These are phyloP conservation scores for Hybognathus amarus DNA, from an alignment of 2,797 vertebrate genomes.

Conservation along the genomic window DNA sequence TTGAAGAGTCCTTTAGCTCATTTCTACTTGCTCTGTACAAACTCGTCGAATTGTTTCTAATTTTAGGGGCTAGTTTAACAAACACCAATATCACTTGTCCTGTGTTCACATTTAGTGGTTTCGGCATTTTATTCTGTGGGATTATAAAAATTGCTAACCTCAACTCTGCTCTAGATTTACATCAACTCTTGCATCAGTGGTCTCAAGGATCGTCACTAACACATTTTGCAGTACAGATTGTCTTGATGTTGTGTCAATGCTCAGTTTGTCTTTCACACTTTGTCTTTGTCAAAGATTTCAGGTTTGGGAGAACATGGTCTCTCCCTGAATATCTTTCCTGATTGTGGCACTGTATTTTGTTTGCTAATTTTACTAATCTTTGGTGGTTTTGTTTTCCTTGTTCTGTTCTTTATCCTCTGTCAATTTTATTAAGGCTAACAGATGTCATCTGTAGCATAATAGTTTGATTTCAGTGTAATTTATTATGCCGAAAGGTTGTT, in stretches of 20 bases:
- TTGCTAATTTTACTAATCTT: conserved; percentile 25
- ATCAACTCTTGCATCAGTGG: conserved; percentile 1
- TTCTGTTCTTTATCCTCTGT: conserved; percentile 1
- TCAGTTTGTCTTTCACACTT: not conserved
- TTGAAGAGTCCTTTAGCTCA: not conserved
- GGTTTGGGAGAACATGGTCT: not conserved
- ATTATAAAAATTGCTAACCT: conserved; percentile 50
- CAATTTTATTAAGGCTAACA: not conserved
- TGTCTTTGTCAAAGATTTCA: conserved; percentile 13
- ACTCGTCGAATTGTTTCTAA: conserved; percentile 33
- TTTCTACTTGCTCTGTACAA: not conserved
- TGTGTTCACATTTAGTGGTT: conserved; percentile 40
- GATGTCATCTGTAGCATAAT: not conserved
- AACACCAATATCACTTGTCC: conserved; percentile 28
- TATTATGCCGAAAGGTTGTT: not conserved
- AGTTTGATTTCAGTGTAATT: not conserved
- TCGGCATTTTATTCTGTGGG: conserved; percentile 46
- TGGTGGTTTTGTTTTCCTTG: not conserved
- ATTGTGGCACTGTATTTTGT: conserved; percentile 29
- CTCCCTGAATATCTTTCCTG: not conserved
- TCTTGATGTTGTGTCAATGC: conserved; percentile 5
- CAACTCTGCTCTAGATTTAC: conserved; percentile 19
- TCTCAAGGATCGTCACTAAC: conserved; percentile 4
- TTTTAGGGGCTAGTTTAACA: conserved; percentile 45
- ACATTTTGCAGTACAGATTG: conserved; percentile 15